Percentiles rank a stretch among this genome's conserved stretches.
phyloP scores from a whole-genome alignment of 2,888 invertebrate species.

The Netelia fuscicornis region DNA sequence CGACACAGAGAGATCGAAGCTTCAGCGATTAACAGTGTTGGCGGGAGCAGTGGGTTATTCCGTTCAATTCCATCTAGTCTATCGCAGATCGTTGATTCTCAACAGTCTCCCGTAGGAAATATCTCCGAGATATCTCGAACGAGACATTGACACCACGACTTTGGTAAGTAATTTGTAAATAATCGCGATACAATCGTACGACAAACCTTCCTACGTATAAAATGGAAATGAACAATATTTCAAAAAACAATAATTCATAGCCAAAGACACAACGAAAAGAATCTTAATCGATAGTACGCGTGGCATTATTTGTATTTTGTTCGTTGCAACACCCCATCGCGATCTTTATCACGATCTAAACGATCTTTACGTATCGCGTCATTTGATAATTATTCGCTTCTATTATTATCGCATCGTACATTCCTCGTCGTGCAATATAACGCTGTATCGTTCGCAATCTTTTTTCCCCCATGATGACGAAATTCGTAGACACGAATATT shows the following conservation, averaged over 20 bases:
- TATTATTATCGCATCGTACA: not conserved
- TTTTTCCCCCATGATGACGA: not conserved
- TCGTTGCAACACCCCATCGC: not conserved
- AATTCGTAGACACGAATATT: not conserved
- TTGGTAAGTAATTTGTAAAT: conserved; percentile 60
- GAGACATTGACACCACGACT: conserved; percentile 33
- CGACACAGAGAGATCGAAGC: conserved; percentile 17
- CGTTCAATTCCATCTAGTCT: conserved; percentile 41
- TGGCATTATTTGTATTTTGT: conserved; percentile 40
- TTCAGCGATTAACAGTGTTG: conserved; percentile 36
- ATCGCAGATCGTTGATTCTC: not conserved
- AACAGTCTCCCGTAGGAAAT: conserved; percentile 17
- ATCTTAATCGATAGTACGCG: conserved; percentile 63
- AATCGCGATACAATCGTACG: conserved; percentile 43
- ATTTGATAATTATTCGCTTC: not conserved
- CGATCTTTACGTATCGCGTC: not conserved
- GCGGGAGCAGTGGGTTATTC: conserved; percentile 42
- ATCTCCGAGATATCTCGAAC: not conserved
- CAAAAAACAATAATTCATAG: not conserved
- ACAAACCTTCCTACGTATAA: conserved; percentile 27
- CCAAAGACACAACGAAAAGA: conserved; percentile 43
- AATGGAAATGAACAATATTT: not conserved
- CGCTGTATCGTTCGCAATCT: not conserved
- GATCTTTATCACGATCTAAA: conserved; percentile 5
- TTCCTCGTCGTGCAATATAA: not conserved